Base-by-base conservation (phyloP, 2,113 vertebrate genomes). In the Lepus europaeus region DNA sequence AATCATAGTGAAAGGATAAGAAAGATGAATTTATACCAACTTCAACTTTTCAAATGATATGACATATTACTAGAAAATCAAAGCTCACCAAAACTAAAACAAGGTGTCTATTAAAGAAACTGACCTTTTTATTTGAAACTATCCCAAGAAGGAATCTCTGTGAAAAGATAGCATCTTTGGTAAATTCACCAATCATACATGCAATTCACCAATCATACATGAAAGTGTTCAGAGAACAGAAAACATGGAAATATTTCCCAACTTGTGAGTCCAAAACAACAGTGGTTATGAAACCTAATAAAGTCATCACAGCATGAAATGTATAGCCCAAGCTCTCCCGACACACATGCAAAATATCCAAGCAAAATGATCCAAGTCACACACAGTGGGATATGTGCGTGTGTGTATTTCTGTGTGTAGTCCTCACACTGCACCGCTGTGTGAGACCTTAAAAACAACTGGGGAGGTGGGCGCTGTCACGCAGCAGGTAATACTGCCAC, bases 41-140 rank as follows among this genome's bases (percentile, higher is more conserved):
- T 68, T 87, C 74, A 68, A 12, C 31, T 36, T 81, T 89, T 74
- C 68, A 51, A 36, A 27, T 82, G 33, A 53, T 22, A n/a, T n/a
- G 3, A 88, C 63, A 89, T 68, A 81, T 45, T 81, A 17, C 31
- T 19, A 81, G 45, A 76, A 91, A 81, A 90, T 27, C 81, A 80
- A 85, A 85, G 23, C 14, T 64, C 51, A 87, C 5, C 29, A 87
- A 74, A 81, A 76, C 25, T 36, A 53, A 91, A 87, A 87, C 33
- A 81, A 9, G n/a, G 0, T 91, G 82, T 91, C 70, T 83, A 49
- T 53, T 63, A 68, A 92, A 63, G 49, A 76, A 91, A 69, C 10
- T 79, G 14, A 94, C 45, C 66, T 73, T 45, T 82, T 36, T 36
- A 81, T 80, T 87, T 36, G 39, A 91, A 93, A 76, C 22, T 10